phyloP scores from a whole-genome alignment of 2,797 vertebrate species.

The Sebastes miniatus region DNA sequence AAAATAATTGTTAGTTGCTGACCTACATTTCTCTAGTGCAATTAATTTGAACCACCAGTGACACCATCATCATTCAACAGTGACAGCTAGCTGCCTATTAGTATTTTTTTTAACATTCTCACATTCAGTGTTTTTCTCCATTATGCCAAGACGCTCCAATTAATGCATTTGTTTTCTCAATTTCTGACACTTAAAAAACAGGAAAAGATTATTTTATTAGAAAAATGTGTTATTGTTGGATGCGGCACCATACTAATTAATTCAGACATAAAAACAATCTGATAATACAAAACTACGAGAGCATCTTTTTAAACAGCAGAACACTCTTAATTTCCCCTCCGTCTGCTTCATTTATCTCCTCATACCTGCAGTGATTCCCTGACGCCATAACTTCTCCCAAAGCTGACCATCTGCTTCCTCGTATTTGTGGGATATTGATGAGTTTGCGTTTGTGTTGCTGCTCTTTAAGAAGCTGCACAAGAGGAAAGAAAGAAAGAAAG shows the following conservation, averaged over 20 bases:
- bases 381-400: neutral
- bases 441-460: neutral
- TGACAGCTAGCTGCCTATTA: neutral
- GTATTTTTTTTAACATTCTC: neutral
- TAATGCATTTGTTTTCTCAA: neutral
- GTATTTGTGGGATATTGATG: neutral
- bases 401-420: constrained; percentile 26
- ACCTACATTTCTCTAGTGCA: neutral
- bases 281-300: neutral
- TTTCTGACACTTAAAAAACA: neutral
- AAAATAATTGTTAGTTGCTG: neutral
- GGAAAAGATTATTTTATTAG: neutral
- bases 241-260: neutral
- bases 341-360: neutral
- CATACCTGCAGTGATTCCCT: neutral
- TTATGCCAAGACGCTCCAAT: neutral
- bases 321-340: neutral
- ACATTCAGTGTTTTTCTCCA: neutral
- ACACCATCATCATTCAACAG: neutral
- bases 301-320: neutral
- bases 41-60: neutral
- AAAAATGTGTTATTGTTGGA: neutral
- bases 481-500: neutral
- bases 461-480: neutral
- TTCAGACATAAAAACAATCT: neutral